A percentile compares a stretch with the other conserved stretches of the same genome.
These are phyloP conservation scores for rabbit (Oryctolagus cuniculus) DNA, from an alignment of 2,113 vertebrate species.

Conservation along the genomic window DNA sequence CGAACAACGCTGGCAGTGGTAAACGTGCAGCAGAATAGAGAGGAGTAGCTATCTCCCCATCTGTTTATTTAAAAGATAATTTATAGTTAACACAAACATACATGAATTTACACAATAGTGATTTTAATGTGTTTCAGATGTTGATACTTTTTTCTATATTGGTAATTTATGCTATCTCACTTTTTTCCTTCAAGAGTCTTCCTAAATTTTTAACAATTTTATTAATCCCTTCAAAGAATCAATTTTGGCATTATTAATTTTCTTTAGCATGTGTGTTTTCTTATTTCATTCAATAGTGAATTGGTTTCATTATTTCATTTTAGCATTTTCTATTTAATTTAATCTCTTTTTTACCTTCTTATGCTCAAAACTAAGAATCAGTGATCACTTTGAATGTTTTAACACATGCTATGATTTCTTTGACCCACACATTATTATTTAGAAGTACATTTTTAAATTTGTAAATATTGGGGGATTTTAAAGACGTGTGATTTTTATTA, in stretches of 20 bases:
- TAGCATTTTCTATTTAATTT: neutral
- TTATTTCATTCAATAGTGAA: neutral
- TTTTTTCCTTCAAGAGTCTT: neutral
- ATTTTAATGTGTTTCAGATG: neutral
- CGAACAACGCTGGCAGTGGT: neutral
- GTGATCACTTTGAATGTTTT: neutral
- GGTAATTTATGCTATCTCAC: neutral
- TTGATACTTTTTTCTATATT: neutral
- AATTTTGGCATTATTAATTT: neutral
- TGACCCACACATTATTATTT: neutral
- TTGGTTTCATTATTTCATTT: constrained; percentile 27
- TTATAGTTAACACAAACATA: neutral
- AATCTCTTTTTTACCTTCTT: neutral
- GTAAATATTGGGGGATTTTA: neutral
- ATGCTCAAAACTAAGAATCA: neutral
- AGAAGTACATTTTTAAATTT: neutral
- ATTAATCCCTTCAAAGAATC: neutral
- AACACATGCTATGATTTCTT: neutral
- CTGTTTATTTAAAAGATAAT: neutral
- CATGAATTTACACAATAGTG: neutral
- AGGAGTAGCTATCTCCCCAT: neutral
- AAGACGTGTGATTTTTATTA: neutral
- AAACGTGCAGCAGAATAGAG: neutral
- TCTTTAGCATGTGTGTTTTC: neutral
- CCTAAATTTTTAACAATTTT: neutral